phyloP scores from a whole-genome alignment of 2,113 vertebrate species.

The Epinephelus fuscoguttatus region DNA sequence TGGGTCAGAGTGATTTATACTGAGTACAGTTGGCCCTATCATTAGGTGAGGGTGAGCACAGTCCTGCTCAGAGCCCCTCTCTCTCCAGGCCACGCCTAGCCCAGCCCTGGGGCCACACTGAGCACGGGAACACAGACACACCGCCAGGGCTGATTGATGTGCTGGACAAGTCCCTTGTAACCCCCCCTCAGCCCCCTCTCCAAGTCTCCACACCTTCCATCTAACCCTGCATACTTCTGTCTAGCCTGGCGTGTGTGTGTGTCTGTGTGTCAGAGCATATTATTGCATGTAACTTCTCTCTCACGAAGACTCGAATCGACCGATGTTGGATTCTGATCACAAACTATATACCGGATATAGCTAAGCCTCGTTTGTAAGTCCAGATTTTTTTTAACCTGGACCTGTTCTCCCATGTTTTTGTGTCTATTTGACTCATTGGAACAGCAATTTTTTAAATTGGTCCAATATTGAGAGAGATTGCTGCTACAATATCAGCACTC shows the following conservation, averaged over 20 bases:
- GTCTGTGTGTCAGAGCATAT: constrained; percentile 8
- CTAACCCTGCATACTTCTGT: constrained; percentile 34
- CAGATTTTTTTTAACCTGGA: too few relatives aligned
- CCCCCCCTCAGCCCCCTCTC: constrained; percentile 20
- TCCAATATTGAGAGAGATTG: too few relatives aligned
- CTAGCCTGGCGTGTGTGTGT: constrained; percentile 9
- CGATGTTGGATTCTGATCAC: neutral
- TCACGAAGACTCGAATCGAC: neutral
- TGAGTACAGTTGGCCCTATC: constrained; percentile 80
- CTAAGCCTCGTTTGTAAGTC: too few relatives aligned
- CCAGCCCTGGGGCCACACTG: constrained; percentile 54
- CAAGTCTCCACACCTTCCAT: constrained; percentile 26
- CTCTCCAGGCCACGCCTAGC: constrained; percentile 46
- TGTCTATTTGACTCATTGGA: too few relatives aligned
- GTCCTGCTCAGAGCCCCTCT: constrained; percentile 64
- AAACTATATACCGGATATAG: too few relatives aligned
- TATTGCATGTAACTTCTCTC: neutral
- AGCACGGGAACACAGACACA: constrained; percentile 44
- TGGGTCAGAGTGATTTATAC: constrained; percentile 84
- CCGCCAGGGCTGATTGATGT: constrained; percentile 66
- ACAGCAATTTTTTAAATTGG: too few relatives aligned
- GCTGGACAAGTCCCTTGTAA: constrained; percentile 55
- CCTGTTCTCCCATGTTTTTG: too few relatives aligned
- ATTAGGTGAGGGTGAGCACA: constrained; percentile 73
- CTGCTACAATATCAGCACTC: too few relatives aligned